A percentile compares a stretch with the other conserved stretches of the same genome.
Evolutionary conservation across 2,888 invertebrate species (phyloP).

Genomic region (Torymus auratus): DNA sequence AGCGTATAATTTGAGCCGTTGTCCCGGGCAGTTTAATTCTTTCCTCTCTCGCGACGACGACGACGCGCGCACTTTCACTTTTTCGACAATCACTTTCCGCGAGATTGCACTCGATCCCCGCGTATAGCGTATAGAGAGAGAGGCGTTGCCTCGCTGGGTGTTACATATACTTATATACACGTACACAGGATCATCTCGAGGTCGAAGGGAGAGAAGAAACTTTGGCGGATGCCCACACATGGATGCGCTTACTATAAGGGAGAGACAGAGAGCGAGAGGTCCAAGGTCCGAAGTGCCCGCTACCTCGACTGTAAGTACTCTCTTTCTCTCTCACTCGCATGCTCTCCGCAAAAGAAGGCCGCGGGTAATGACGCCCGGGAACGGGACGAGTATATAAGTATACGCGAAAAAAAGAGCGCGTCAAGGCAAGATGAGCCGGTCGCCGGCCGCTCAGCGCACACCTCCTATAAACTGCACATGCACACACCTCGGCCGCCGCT

Average conservation of each 20-base stretch:
- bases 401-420: background rate
- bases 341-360: constrained; percentile 29
- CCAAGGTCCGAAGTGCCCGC: constrained; percentile 35
- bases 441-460: no score
- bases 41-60: constrained; percentile 16
- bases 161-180: no score
- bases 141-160: no score
- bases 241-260: background rate
- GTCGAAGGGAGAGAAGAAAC: constrained; percentile 12
- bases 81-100: constrained; percentile 60
- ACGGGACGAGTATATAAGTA: background rate
- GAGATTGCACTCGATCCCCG: constrained; percentile 54
- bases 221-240: background rate
- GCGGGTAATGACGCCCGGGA: constrained; percentile 25
- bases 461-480: no score
- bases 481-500: background rate
- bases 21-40: constrained; percentile 40
- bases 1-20: constrained; percentile 47
- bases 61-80: constrained; percentile 53
- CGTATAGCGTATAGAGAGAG: no score
- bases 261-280: constrained; percentile 10
- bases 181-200: background rate
- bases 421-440: background rate
- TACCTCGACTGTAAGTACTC: constrained; percentile 32
- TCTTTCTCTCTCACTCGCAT: constrained; percentile 4